Base-by-base conservation (phyloP, 2,888 invertebrate genomes). In the Chymomyza fuscimana region DNA sequence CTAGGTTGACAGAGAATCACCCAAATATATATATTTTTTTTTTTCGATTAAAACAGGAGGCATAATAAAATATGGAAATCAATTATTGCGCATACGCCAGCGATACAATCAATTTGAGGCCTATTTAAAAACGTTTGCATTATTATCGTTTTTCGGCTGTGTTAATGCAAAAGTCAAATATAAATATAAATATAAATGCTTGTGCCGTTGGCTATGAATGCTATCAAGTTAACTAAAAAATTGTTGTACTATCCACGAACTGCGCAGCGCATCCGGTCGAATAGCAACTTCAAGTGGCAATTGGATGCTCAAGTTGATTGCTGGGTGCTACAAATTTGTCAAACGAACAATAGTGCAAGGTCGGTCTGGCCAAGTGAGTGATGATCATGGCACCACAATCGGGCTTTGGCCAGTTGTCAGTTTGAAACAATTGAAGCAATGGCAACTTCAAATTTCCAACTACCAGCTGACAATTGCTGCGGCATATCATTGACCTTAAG, bases 271-370 rank as follows among this genome's bases (percentile, higher is more conserved):
- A 83, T 83, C 83, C 83, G 83, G 83, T 87, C 84, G 69, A 78
- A 73, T 82, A 77, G 65, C 80, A 68, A 79, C 68, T 73, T 85
- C 72, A 77, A 84, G 87, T 82, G 85, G 84, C 80, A 78, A 82
- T 80, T 77, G 76, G 40, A 72, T 74, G 73, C 60, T 32, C 15
- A 25, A 58, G 58, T 58, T 25, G 32, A 36, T 16, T 51, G 64
- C 72, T 69, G 54, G 70, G 60, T 86, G 87, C 87, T 78, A 86
- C 88, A 85, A 88, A 88, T 85, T 85, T 85, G 84, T 85, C 84
- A 85, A 84, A 81, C 70, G 69, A 82, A 86, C 88, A 86, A 81
- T 77, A 82, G 70, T 40, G 85, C 88, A 85, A 88, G 84, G 84
- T 84, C 87, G 74, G 22, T 65, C 7, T 6, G 22, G 29, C 15